Base-by-base conservation (phyloP, 64 coral and sea anemone genomes). In the Trachythela sp. region DNA sequence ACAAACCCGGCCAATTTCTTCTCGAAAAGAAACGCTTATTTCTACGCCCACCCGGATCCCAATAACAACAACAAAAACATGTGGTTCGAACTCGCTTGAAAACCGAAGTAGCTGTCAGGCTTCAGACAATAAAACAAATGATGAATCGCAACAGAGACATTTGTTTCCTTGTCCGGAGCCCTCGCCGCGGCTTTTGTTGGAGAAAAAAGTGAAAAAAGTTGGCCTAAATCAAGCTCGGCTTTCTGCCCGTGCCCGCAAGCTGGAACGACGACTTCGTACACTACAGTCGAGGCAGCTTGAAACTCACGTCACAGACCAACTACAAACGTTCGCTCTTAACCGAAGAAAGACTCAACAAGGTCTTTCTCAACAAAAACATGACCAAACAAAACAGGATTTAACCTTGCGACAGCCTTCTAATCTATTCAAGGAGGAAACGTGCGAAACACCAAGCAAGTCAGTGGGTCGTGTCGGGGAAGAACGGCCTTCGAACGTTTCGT, bases 1-100 rank as follows among this genome's bases (percentile, higher is more conserved):
- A 17, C 33, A 80, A 80, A 80, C 75, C 35, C 27, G 27, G 3
- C 37, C 37, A 10, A 39, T 34, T 80, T 80, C 37, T 9, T 17
- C 75, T 8, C 75, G 35, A 80, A 30, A 80, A 37, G 33, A 80
- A 30, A 18, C 75, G 75, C 75, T 80, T 6, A n/a, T 5, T 80
- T 80, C 33, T 17, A 80, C 75, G 75, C 75, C 75, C 75, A 80
- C 75, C 75, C 75, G 75, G 75, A 80, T 68, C 20, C 59, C 6
- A 68, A 68, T 80, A 80, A 80, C 75, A 80, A 80, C 75, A 80
- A 80, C 75, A 80, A 80, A 80, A 39, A 80, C 75, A 80, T 80
- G 75, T 80, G 75, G 20, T 30, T 10, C 75, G 75, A 80, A 30
- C 27, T 80, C 17, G 75, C 32, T 39, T 8, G 33, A 80, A 80